Evolutionary conservation across 2,113 vertebrate genomes (phyloP), one percentile per base, ranked within the genome.

Genomic region (Axis porcinus): DNA sequence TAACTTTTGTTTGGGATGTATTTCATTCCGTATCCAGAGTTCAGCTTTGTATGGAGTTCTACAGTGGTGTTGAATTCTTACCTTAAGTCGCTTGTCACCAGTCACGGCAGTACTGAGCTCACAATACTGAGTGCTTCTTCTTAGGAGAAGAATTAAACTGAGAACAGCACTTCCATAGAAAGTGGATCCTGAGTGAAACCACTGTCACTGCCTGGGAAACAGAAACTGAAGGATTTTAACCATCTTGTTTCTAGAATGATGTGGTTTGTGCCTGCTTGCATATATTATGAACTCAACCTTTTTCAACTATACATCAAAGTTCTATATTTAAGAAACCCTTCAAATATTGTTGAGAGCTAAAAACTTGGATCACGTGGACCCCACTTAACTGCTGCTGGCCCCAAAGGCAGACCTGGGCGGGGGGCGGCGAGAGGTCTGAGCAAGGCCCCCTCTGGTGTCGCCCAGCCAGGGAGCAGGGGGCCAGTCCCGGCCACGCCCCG

Each of bases 401-500:
- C 3, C 7, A 1, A 23, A 15, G 11, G 40, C 62, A 57, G 55
- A 3, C 43, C 21, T 1, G 8, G n/a, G 28, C 23, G 0, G 23
- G 5, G 33, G 9, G 40, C 1, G 0, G 21, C 0, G 2, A 8
- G 8, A 40, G 47, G 55, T 14, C 16, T 7, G 0, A 45, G 19
- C 55, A 2, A 28, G 5, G 11, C 6, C 27, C 82, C 43, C 62
- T 43, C n/a, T 16, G 23, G 6, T 40, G 5, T 36, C 9, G 47
- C 47, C 15, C 55, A 47, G 45, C 10, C 10, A 0, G 25, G 88
- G 33, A 16, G 8, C 15, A 17, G 7, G 7, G 12, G 3, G 21
- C 11, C 19, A 8, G 7, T 21, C n/a, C n/a, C 3, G 0, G 54
- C 54, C 9, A 0, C 5, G 0, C 67, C 15, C 6, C 0, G 15